These are phyloP conservation scores for Brachionus angularis DNA, from an alignment of 1,140 invertebrate species.

Conservation along the genomic window DNA sequence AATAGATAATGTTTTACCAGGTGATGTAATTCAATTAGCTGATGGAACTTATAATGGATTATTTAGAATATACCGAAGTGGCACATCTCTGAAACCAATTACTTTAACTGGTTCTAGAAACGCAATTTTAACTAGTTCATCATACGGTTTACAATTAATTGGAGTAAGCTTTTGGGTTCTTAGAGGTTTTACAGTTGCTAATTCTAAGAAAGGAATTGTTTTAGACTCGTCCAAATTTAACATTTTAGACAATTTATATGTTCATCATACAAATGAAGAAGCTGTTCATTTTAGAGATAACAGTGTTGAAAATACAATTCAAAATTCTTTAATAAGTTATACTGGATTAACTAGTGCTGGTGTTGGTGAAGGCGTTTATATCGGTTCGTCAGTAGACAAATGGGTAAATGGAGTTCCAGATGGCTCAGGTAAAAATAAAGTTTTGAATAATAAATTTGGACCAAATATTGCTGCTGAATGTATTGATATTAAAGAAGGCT, in stretches of 20 bases:
- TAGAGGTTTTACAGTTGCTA: background rate
- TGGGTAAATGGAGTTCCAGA: constrained; percentile 2
- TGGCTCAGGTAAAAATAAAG: constrained; percentile 15
- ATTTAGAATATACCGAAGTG: background rate
- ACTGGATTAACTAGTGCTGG: constrained; percentile 13
- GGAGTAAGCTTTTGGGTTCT: constrained; percentile 2
- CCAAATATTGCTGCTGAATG: constrained; percentile 6
- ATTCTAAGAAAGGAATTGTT: constrained; percentile 20
- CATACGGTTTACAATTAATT: constrained; percentile 1
- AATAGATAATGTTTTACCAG: background rate
- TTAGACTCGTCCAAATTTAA: constrained; percentile 9
- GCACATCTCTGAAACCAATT: background rate
- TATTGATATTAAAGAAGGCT: constrained; percentile 34
- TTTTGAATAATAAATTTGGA: constrained; percentile 22
- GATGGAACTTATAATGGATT: constrained; percentile 8
- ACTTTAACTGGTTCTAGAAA: constrained; percentile 8
- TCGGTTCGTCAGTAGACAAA: constrained; percentile 1
- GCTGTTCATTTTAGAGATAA: constrained; percentile 9
- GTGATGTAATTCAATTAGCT: constrained; percentile 1
- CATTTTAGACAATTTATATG: background rate
- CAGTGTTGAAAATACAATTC: background rate
- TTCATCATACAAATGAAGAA: constrained; percentile 31
- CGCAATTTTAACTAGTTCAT: background rate
- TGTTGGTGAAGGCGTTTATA: constrained; percentile 9
- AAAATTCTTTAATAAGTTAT: constrained; percentile 15